phyloP scores from a whole-genome alignment of 2,797 vertebrate genomes.

The Hypotaenidia philippensis region DNA sequence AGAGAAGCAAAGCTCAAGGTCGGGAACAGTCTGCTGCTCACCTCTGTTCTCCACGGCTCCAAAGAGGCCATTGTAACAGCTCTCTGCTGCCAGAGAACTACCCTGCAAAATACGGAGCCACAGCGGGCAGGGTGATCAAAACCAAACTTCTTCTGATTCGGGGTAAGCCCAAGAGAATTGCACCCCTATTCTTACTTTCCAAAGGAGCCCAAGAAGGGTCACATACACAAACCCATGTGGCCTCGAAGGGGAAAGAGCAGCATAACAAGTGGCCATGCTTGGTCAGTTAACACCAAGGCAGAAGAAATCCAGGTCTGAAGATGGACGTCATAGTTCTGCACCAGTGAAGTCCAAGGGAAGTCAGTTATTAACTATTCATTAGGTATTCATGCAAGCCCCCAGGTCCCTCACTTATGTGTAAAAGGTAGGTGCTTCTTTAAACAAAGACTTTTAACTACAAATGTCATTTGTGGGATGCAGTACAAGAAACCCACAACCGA shows the following conservation, averaged over 20 bases:
- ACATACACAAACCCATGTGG: accelerated
- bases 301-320: not conserved
- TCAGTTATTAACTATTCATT: not conserved
- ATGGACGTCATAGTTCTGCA: not conserved
- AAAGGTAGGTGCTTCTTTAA: not conserved
- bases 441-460: not conserved
- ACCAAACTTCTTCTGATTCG: not conserved
- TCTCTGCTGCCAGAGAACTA: accelerated
- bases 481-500: not conserved
- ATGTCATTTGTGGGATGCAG: not conserved
- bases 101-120: not conserved
- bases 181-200: not conserved
- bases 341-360: not conserved
- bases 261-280: not conserved
- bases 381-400: not conserved
- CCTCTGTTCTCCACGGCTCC: accelerated
- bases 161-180: not conserved
- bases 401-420: not conserved
- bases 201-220: accelerated
- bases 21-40: not conserved
- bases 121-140: accelerated
- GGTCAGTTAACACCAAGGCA: not conserved
- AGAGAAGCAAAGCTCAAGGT: not conserved
- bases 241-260: not conserved
- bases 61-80: not conserved